Evolutionary conservation across 2,888 invertebrate species (phyloP), one percentile per base, ranked within the genome.

Genomic region (Crossocerus cetratus): DNA sequence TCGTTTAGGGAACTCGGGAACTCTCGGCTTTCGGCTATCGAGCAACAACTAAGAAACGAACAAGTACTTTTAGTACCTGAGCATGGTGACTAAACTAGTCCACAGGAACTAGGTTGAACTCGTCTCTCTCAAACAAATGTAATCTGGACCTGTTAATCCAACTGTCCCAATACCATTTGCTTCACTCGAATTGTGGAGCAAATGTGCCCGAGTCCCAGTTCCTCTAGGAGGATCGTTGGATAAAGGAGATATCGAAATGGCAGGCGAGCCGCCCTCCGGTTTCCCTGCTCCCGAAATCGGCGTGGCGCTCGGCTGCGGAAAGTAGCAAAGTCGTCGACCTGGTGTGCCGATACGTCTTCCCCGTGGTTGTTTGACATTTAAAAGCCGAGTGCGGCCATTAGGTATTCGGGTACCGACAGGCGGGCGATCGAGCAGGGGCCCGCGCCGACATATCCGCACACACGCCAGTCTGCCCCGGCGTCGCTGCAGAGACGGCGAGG

Each of bases 351-450:
- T 57, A 16, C 54, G 44, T 60, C 58, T 57, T 20, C 49, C 14
- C 21, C 57, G 63, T 80, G 79, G 65, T 80, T 76, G 66, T 76
- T 78, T 77, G 81, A 77, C 79, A 81, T 82, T 79, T 83, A 66
- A 55, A 65, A 73, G 71, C 20, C 14, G 62, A 32, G 32, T 62
- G 62, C 57, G 69, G 56, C 65, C 66, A 76, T 81, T 72, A 77
- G 73, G 75, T 81, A 82, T 77, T 82, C 76, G 76, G 77, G 72
- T 60, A 74, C 59, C 63, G 68, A 59, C 43, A 42, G 11, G 32
- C 32, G 32, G 32, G 23, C 68, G 57, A 62, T 21, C 57, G 55
- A n/a, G n/a, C n/a, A n/a, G n/a, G n/a, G 21, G 70, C 70, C 54
- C 21, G 42, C 55, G 8, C 16, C 57, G 57, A 16, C 59, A 70